phyloP scores from a whole-genome alignment of 23 tunicate genomes.

The Aplidium turbinatum region DNA sequence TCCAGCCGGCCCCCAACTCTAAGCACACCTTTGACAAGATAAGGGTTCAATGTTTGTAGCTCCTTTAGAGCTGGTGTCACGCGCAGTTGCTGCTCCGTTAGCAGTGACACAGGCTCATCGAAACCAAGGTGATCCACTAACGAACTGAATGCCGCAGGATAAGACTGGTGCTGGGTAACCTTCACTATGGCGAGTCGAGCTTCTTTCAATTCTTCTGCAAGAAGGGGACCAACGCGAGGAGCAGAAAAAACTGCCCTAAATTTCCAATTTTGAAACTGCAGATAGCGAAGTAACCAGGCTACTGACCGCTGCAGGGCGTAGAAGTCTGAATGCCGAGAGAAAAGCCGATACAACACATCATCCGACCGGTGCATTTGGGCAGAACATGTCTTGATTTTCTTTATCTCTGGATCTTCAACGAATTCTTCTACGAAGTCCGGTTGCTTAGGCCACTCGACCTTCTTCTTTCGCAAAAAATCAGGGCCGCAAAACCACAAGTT shows the following conservation, averaged over 20 bases:
- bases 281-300: conserved; percentile 1
- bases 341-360: neutral
- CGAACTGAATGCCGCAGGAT: neutral
- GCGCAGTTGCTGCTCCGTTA: neutral
- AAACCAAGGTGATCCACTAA: neutral
- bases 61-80: neutral
- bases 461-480: neutral
- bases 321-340: neutral
- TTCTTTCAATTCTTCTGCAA: neutral
- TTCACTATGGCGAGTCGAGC: neutral
- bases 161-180: neutral
- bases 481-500: conserved; percentile 4
- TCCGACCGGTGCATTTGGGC: neutral
- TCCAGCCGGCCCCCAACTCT: conserved; percentile 20
- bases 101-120: neutral
- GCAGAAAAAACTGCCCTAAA: neutral
- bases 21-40: neutral
- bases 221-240: neutral
- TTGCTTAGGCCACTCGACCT: neutral
- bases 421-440: conserved; percentile 1
- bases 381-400: neutral
- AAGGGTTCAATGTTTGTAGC: neutral
- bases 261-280: neutral
- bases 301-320: neutral
- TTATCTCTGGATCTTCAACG: conserved; percentile 5